Evolutionary conservation across 2,888 invertebrate species (phyloP).

Genomic region (Hartigia nigra): DNA sequence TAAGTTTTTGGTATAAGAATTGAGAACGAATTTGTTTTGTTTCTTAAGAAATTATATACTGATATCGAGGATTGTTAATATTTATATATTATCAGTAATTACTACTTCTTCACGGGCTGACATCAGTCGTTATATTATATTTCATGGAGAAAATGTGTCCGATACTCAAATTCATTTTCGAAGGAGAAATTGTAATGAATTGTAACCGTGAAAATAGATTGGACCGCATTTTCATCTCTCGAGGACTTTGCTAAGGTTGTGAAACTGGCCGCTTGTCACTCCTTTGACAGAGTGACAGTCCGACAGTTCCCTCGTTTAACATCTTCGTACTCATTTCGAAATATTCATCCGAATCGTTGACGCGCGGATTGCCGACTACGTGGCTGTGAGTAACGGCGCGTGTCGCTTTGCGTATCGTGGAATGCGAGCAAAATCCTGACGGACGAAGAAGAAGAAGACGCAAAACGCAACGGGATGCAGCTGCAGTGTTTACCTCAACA

Average conservation of each 20-base stretch:
- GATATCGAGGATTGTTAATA: not conserved
- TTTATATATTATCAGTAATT: too few species aligned
- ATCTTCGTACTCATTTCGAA: conserved; percentile 48
- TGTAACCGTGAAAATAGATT: conserved; percentile 51
- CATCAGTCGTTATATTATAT: not conserved
- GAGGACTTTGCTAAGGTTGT: conserved; percentile 27
- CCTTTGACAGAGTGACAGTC: conserved; percentile 51
- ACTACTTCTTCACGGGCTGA: not conserved
- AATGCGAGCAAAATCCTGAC: conserved; percentile 50
- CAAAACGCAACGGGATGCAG: conserved; percentile 42
- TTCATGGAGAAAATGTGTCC: not conserved
- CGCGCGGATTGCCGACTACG: conserved; percentile 31
- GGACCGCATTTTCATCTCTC: conserved; percentile 44
- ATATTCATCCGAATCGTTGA: conserved; percentile 46
- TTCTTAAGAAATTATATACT: not conserved
- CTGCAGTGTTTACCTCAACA: conserved; percentile 51
- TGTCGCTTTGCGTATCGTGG: conserved; percentile 49
- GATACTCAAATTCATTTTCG: not conserved
- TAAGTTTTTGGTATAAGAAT: not conserved
- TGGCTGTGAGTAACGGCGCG: conserved; percentile 19
- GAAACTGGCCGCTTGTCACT: conserved; percentile 33
- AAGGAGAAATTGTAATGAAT: conserved; percentile 31
- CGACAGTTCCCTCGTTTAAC: conserved; percentile 62
- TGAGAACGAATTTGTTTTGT: not conserved
- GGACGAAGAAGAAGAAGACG: not conserved